Conservation (phyloP, 1,140 invertebrate species). For the Ruditapes philippinarum region DNA sequence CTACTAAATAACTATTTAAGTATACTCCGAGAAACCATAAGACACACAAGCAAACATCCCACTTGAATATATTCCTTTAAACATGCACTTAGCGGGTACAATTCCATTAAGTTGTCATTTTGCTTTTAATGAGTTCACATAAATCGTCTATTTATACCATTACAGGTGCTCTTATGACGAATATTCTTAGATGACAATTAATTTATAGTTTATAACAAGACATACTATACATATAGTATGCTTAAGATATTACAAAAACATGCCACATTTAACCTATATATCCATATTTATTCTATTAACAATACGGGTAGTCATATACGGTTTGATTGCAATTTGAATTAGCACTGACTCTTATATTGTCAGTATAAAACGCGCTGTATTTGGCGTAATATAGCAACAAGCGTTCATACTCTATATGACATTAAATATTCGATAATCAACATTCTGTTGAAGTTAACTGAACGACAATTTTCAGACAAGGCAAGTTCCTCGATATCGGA, state of each 20-base stretch:
- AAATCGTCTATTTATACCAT: background rate
- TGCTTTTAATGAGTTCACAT: background rate
- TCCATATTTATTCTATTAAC: constrained; percentile 3
- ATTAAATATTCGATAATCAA: constrained; percentile 35
- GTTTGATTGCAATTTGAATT: constrained; percentile 6
- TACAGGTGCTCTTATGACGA: background rate
- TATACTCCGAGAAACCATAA: background rate
- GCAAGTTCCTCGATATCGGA: background rate
- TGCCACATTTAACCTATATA: constrained; percentile 14
- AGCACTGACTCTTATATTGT: background rate
- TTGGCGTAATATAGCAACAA: background rate
- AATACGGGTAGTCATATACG: background rate
- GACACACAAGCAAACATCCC: background rate
- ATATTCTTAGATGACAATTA: constrained; percentile 26
- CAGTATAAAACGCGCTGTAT: background rate
- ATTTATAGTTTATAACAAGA: background rate
- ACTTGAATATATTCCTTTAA: background rate
- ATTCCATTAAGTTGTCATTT: background rate
- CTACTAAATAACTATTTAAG: background rate
- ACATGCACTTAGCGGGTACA: background rate
- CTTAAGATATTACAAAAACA: constrained; percentile 6
- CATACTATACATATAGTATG: background rate
- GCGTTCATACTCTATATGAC: background rate
- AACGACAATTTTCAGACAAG: background rate
- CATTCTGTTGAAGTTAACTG: background rate